These are phyloP conservation scores for Chitala chitala DNA, from an alignment of 2,113 vertebrate genomes.

Conservation along the genomic window DNA sequence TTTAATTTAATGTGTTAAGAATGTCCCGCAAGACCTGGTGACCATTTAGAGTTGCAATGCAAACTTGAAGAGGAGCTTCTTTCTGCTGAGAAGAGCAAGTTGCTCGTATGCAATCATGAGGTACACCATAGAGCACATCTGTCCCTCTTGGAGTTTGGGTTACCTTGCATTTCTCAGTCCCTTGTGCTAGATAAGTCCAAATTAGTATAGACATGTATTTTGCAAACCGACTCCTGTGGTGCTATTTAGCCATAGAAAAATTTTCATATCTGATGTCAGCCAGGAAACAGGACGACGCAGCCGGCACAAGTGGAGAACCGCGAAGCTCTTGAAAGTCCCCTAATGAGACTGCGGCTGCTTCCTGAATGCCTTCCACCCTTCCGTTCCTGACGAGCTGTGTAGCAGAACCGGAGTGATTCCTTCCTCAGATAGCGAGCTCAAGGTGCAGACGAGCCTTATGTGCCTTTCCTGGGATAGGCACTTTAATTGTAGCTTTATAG, in stretches of 20 bases:
- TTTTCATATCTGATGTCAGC: background rate
- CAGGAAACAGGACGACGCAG: background rate
- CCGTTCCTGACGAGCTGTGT: background rate
- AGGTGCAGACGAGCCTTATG: background rate
- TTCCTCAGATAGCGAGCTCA: background rate
- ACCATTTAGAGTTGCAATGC: background rate
- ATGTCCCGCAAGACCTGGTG: background rate
- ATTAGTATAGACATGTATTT: too few species aligned
- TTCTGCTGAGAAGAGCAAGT: background rate
- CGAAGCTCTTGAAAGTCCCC: background rate
- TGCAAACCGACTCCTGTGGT: too few species aligned
- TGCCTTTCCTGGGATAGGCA: too few species aligned
- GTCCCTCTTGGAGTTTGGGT: background rate
- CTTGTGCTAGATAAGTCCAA: too few species aligned
- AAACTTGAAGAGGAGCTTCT: background rate
- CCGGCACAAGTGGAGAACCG: background rate
- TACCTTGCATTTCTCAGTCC: background rate
- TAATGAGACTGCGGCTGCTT: conserved; percentile 7
- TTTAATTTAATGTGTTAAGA: background rate
- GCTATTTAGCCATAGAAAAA: too few species aligned
- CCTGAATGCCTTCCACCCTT: conserved; percentile 12
- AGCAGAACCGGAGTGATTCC: background rate
- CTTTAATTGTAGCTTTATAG: background rate
- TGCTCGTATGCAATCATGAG: background rate
- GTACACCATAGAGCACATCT: background rate